phyloP scores from a whole-genome alignment of 2,888 invertebrate species.

The Brenthis ino region DNA sequence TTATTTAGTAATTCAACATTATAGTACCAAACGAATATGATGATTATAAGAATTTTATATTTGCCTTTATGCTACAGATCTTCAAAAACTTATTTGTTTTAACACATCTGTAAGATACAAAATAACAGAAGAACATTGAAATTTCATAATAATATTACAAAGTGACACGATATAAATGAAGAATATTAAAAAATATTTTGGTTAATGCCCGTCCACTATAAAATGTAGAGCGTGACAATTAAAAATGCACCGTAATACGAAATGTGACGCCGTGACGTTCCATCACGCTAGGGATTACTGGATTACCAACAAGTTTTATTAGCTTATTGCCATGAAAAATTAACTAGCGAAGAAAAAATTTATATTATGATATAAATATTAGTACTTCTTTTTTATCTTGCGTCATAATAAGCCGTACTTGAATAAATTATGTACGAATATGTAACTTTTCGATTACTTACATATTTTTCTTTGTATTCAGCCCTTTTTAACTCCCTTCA shows the following conservation, averaged over 20 bases:
- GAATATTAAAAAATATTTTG: slow-evolving; percentile 23
- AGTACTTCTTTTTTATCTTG: not conserved
- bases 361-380: not conserved
- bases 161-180: slow-evolving; percentile 2
- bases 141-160: not conserved
- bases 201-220: slow-evolving; percentile 17
- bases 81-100: too few species aligned
- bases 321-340: slow-evolving; percentile 17
- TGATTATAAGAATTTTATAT: too few species aligned
- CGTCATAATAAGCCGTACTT: too few species aligned
- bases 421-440: too few species aligned
- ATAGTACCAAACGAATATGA: too few species aligned
- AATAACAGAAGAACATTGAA: too few species aligned
- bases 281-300: slow-evolving; percentile 31
- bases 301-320: slow-evolving; percentile 31
- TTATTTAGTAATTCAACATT: too few species aligned
- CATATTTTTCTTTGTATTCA: too few species aligned
- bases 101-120: too few species aligned
- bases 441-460: too few species aligned
- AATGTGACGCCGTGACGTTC: slow-evolving; percentile 25
- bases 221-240: slow-evolving; percentile 30
- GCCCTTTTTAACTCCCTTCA: too few species aligned
- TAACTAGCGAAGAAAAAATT: not conserved
- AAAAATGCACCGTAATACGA: slow-evolving; percentile 33
- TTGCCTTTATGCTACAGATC: too few species aligned